Base-by-base conservation (phyloP, 2,113 vertebrate genomes). In the Leucoraja erinaceus region DNA sequence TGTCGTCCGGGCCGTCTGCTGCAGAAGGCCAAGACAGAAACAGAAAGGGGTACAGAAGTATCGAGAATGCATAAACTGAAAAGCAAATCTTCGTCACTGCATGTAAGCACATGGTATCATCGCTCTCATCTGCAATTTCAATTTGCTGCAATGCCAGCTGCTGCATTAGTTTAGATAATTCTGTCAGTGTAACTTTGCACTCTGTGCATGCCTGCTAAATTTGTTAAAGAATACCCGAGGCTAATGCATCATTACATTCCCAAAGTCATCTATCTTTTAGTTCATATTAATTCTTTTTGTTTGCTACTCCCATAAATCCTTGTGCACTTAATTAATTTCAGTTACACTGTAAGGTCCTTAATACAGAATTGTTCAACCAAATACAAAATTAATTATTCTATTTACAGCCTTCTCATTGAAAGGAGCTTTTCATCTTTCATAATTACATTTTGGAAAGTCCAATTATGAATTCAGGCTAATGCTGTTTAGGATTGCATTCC, bases 351-450 rank as follows among this genome's bases (percentile, higher is more conserved):
- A 97, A 97, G 97, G 98, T 97, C 97, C 96, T 97, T 98, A 98
- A 98, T 99, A 98, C 97, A 97, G 97, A 97, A 99, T 98, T 98
- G 98, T 99, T 99, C 97, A 98, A 97, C 96, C 97, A 99, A 99
- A 99, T 98, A 98, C 97, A 98, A 98, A 99, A 99, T 99, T 99
- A 99, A 99, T 99, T 99, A 99, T 99, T 98, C 98, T 98, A 98
- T 99, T 99, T 99, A 99, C 97, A 97, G 98, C 97, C 96, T 98
- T 98, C 98, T 98, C 97, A 98, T 97, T 98, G 97, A 98, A 98
- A 97, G 97, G 97, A 98, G 97, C 97, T 98, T 99, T 99, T 98
- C 98, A 99, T 99, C 98, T 98, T 98, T 99, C 98, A 99, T 99
- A 99, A 99, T 99, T 99, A 99, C 97, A 98, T 98, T 99, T 98